Evolutionary conservation across 2,113 vertebrate species (phyloP).

Genomic region (Leucoraja erinaceus): DNA sequence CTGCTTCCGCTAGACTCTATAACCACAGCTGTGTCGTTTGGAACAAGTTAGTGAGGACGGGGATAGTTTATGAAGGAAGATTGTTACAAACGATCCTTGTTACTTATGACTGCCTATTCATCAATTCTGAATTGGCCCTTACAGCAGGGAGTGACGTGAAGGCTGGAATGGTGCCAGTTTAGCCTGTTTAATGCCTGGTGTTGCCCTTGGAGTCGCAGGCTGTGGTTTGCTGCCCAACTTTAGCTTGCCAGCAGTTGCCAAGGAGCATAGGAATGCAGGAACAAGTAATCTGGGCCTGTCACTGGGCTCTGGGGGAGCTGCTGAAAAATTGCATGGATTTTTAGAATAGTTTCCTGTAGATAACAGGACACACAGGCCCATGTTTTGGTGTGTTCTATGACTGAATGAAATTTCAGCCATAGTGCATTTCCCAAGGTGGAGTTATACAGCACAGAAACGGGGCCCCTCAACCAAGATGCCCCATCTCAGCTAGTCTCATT

Average conservation of each 20-base stretch:
- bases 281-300: not conserved
- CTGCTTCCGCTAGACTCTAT: not conserved
- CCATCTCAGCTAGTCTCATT: too few relatives aligned
- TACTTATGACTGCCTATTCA: not conserved
- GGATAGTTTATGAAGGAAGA: not conserved
- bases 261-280: not conserved
- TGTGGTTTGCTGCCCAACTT: too few relatives aligned
- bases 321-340: too few relatives aligned
- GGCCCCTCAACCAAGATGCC: too few relatives aligned
- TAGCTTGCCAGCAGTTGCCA: not conserved
- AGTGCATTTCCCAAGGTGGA: too few relatives aligned
- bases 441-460: too few relatives aligned
- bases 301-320: too few relatives aligned
- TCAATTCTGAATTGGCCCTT: not conserved
- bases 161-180: not conserved
- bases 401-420: too few relatives aligned
- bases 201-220: too few relatives aligned
- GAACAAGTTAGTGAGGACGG: not conserved
- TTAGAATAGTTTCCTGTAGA: too few relatives aligned
- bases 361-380: too few relatives aligned
- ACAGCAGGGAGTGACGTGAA: not conserved
- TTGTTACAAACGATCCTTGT: not conserved
- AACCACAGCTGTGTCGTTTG: not conserved
- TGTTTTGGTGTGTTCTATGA: too few relatives aligned
- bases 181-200: not conserved